phyloP scores from a whole-genome alignment of 2,113 vertebrate species.

The Ptychochromis oligacanthus region DNA sequence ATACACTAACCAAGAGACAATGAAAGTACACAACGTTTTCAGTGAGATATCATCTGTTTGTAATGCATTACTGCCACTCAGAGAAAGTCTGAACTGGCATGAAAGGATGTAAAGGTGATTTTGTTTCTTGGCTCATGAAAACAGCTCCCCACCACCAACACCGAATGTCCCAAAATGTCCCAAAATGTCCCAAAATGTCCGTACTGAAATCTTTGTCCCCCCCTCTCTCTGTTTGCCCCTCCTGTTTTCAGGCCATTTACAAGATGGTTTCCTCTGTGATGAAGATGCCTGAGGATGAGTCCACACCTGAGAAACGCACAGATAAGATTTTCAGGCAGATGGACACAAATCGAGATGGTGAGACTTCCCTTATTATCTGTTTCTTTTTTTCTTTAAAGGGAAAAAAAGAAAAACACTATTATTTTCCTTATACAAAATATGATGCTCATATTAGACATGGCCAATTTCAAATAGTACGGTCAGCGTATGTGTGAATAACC shows the following conservation, averaged over 20 bases:
- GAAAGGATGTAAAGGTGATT: background rate
- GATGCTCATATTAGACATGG: background rate
- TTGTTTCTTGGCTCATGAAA: background rate
- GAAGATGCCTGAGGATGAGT: conserved; percentile 99
- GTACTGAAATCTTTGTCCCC: background rate
- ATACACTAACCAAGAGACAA: background rate
- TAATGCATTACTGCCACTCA: background rate
- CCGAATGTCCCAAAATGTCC: background rate
- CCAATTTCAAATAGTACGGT: background rate
- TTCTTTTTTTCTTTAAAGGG: background rate
- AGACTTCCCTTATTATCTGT: conserved; percentile 37
- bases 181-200: background rate
- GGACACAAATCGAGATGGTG: conserved; percentile 98
- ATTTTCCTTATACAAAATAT: background rate
- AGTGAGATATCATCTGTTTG: background rate
- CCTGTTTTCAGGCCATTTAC: conserved; percentile 90
- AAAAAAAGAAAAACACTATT: no score
- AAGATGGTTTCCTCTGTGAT: conserved; percentile 99
- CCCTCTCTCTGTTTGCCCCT: background rate
- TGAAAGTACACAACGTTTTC: background rate
- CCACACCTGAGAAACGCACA: conserved; percentile 97
- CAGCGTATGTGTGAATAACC: background rate
- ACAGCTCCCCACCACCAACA: background rate
- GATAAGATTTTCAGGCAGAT: conserved; percentile 99
- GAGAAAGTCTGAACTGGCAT: background rate